Percentiles rank a stretch among this genome's conserved stretches.
These are phyloP conservation scores for Crypturellus undulatus DNA, from an alignment of 2,113 vertebrate species.

Conservation along the genomic window DNA sequence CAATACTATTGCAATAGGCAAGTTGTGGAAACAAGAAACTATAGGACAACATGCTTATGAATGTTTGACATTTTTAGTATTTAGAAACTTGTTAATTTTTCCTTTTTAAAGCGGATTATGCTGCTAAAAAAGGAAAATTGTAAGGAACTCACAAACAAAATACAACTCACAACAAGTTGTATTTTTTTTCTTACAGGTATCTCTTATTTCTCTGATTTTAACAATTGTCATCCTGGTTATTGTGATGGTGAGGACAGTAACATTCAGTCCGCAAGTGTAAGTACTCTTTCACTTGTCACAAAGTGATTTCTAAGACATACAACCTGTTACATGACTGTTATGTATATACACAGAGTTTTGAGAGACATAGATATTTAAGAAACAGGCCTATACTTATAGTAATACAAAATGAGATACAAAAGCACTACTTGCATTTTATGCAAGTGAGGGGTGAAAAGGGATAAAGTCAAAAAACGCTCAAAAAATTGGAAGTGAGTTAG, in stretches of 20 bases:
- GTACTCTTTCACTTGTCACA: conserved; percentile 49
- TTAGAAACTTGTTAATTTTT: neutral
- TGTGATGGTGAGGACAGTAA: conserved; percentile 84
- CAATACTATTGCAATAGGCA: neutral
- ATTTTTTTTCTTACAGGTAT: conserved; percentile 81
- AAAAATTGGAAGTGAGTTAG: neutral
- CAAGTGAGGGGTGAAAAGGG: too few relatives aligned
- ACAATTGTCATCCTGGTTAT: conserved; percentile 86
- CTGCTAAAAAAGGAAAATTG: neutral
- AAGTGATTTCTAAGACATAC: neutral
- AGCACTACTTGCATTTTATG: neutral
- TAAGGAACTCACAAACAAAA: neutral
- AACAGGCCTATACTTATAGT: neutral
- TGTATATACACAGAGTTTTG: neutral
- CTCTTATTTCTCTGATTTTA: conserved; percentile 89
- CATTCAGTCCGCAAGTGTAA: conserved; percentile 87
- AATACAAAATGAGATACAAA: neutral
- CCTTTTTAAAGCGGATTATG: neutral
- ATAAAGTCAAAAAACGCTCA: neutral
- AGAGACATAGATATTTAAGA: neutral
- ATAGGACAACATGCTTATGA: neutral
- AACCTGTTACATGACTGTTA: neutral
- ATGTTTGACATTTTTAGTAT: neutral
- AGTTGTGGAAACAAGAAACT: neutral
- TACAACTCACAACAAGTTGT: neutral